These are phyloP conservation scores for Galbula dea DNA, from an alignment of 2,113 vertebrate genomes.

Conservation along the genomic window DNA sequence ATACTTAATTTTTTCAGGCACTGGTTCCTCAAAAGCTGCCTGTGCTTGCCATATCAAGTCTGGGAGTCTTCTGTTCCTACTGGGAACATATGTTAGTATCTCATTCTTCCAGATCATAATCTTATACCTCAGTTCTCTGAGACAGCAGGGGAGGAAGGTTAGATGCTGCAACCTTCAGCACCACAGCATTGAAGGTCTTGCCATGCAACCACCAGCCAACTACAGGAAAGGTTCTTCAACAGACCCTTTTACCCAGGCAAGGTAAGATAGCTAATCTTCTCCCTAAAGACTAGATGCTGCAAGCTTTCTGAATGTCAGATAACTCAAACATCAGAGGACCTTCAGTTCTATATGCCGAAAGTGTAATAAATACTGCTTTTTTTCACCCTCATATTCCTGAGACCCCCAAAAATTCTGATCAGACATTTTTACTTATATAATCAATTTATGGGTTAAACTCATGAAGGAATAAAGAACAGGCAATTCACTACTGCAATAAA, in stretches of 20 bases:
- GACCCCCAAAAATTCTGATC: not conserved
- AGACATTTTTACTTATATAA: conserved; percentile 31
- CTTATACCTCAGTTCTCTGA: not conserved
- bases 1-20: not conserved
- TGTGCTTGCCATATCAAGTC: not conserved
- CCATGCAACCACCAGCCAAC: rapidly evolving
- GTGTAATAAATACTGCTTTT: not conserved
- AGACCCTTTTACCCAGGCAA: not conserved
- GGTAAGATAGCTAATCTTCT: not conserved
- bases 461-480: conserved; percentile 41
- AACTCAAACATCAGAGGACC: not conserved
- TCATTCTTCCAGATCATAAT: not conserved
- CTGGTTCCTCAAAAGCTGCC: not conserved
- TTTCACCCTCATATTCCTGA: not conserved
- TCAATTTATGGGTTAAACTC: conserved; percentile 54
- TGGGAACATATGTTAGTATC: not conserved
- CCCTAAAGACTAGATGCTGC: not conserved
- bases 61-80: not conserved
- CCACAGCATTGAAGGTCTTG: not conserved
- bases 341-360: not conserved
- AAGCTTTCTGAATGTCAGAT: not conserved
- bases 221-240: not conserved
- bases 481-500: conserved; percentile 2
- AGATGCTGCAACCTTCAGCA: not conserved
- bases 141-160: not conserved